Percentiles rank a stretch among this genome's conserved stretches.
Conservation (phyloP, 2,113 vertebrate genomes). For the Muntiacus reevesi region DNA sequence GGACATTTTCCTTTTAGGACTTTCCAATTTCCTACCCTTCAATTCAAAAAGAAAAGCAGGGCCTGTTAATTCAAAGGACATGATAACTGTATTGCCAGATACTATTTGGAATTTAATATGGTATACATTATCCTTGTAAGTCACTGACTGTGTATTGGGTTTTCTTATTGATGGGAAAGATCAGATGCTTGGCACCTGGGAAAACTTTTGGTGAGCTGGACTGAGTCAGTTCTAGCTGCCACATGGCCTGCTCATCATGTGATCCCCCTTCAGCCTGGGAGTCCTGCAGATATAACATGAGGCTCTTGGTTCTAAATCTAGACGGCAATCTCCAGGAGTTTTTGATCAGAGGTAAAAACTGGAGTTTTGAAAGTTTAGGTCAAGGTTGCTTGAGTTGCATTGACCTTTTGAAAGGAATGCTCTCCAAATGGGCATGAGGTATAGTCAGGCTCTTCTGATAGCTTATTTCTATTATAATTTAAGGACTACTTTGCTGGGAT, state of each 20-base stretch:
- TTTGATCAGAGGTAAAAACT: not conserved
- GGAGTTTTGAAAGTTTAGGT: not conserved
- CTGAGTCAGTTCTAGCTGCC: not conserved
- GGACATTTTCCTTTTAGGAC: not conserved
- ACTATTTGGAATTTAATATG: not conserved
- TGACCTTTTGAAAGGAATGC: not conserved
- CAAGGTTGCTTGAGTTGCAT: not conserved
- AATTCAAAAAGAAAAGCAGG: not conserved
- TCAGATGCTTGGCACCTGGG: not conserved
- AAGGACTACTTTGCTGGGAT: not conserved
- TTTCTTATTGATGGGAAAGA: not conserved
- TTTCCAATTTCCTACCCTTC: not conserved
- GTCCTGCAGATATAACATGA: not conserved
- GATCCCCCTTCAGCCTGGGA: not conserved
- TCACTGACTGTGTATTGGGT: not conserved
- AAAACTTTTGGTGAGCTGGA: not conserved
- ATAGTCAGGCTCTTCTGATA: not conserved
- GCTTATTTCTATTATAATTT: not conserved
- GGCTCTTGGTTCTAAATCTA: not conserved
- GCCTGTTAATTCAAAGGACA: not conserved
- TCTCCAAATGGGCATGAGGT: not conserved
- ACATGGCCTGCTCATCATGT: not conserved
- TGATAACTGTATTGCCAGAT: not conserved
- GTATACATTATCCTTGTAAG: not conserved
- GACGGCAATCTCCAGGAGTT: not conserved